Percentiles rank a stretch among this genome's conserved stretches.
Evolutionary conservation across 64 coral and sea anemone species (phyloP).

Genomic region (Stichodactyla helianthus): DNA sequence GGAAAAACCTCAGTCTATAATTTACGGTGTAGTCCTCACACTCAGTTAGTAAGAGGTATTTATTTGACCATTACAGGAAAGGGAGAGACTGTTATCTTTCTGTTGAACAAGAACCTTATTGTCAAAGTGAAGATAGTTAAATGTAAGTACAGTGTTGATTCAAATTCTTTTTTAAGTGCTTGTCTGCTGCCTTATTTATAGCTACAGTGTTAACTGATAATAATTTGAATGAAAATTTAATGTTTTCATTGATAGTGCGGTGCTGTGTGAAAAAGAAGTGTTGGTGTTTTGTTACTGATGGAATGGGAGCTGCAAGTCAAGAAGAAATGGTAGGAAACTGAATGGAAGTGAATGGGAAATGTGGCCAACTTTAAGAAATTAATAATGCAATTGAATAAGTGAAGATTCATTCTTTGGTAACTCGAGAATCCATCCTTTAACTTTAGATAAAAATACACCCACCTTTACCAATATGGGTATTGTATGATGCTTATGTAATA

Average conservation of each 20-base stretch:
- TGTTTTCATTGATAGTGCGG: slow-evolving; percentile 36
- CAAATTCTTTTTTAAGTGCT: background rate
- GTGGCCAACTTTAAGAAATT: no score
- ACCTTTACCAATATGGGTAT: no score
- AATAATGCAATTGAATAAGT: no score
- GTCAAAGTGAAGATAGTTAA: slow-evolving; percentile 93
- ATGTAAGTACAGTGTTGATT: slow-evolving; percentile 46
- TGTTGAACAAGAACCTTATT: slow-evolving; percentile 91
- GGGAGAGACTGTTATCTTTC: slow-evolving; percentile 71
- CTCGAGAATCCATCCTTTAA: no score
- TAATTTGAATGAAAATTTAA: background rate
- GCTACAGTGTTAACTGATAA: background rate
- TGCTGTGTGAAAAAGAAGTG: slow-evolving; percentile 98
- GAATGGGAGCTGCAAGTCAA: slow-evolving; percentile 96
- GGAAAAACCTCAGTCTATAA: no score
- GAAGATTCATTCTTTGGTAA: no score
- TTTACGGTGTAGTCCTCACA: no score
- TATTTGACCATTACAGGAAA: slow-evolving; percentile 24
- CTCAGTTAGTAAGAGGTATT: background rate
- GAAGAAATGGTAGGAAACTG: slow-evolving; percentile 85
- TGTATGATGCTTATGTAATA: no score
- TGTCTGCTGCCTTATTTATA: background rate
- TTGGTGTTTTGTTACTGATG: slow-evolving; percentile 99
- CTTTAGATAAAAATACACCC: no score
- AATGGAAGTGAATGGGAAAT: background rate